Evolutionary conservation across 2,113 vertebrate genomes (phyloP), one percentile per base, ranked within the genome.

Genomic region (Heloderma charlesbogerti): DNA sequence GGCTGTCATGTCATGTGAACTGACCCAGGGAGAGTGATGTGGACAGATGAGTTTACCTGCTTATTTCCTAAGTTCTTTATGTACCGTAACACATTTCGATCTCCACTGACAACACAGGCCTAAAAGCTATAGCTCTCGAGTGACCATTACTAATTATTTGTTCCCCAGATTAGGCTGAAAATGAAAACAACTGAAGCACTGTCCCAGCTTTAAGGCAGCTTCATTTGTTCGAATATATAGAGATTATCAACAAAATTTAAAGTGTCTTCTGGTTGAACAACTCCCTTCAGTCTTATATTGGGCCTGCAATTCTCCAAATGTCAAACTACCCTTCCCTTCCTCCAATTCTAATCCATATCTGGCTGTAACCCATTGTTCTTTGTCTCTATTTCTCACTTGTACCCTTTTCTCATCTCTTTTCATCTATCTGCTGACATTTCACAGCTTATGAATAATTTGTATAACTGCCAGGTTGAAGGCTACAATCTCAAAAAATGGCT

Each of bases 381-480:
- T 69, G 20, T 95, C 77, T 90, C 83, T 94, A 37, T 93, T 84
- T 72, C 95, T 95, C 78, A 91, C 90, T 90, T 88, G 72, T 92
- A 92, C 75, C 43, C 43, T 93, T 96, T 94, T 92, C 57, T 92
- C 57, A 48, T 43, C n/a, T 91, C 86, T 94, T 45, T 27, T 1
- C 84, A 3, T 91, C 60, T 94, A 75, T 69, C 34, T 91, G 85
- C 37, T 95, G 90, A 94, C 88, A 95, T 95, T 97, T 95, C 82
- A 91, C 15, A 92, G 88, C 57, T 95, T 92, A 94, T 95, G 43
- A 90, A 97, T 96, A 95, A 97, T 95, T 96, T 95, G 69, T 93
- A 1, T 75, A 92, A 89, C 77, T 94, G 34, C 90, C 90, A 95
- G 75, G 43, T 86, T 89, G 37, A 82, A 94, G 10, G 18, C 90